These are phyloP conservation scores for Amblyopsis hoosieri DNA, from an alignment of 2,797 vertebrate species.

Conservation along the genomic window DNA sequence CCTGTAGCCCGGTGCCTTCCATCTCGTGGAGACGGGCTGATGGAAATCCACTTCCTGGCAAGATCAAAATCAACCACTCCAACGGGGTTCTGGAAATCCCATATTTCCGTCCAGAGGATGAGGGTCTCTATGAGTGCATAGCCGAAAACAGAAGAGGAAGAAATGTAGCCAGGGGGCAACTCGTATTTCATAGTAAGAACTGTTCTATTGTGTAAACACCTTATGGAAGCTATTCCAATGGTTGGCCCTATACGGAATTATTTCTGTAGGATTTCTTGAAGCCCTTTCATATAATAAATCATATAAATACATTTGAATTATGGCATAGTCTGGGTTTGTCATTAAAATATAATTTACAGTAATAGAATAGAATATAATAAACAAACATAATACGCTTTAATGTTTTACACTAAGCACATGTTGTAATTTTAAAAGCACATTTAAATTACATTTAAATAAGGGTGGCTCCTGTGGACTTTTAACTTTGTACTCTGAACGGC, in stretches of 20 bases:
- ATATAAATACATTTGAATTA: too few species aligned
- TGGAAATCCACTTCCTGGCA: slow-evolving; percentile 87
- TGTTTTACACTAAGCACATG: too few species aligned
- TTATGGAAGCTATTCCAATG: slow-evolving; percentile 1
- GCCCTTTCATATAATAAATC: background rate
- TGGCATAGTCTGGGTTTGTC: too few species aligned
- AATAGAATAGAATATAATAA: too few species aligned
- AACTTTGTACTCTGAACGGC: background rate
- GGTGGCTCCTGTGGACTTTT: background rate
- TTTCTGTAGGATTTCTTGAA: background rate
- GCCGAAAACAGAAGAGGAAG: slow-evolving; percentile 89
- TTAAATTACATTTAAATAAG: background rate
- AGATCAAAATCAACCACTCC: slow-evolving; percentile 89
- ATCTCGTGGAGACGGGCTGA: slow-evolving; percentile 91
- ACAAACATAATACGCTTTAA: too few species aligned
- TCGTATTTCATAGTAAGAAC: slow-evolving; percentile 86
- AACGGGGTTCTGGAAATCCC: slow-evolving; percentile 91
- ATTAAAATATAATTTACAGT: too few species aligned
- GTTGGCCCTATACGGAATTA: background rate
- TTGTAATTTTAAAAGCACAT: too few species aligned
- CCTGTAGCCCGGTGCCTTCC: slow-evolving; percentile 85
- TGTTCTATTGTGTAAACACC: slow-evolving; percentile 8
- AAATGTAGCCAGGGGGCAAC: slow-evolving; percentile 85
- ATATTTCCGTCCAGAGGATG: slow-evolving; percentile 92
- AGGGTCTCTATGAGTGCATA: slow-evolving; percentile 87